Conservation (phyloP, 2,113 vertebrate genomes). For the Phylloscopus trochiloides region DNA sequence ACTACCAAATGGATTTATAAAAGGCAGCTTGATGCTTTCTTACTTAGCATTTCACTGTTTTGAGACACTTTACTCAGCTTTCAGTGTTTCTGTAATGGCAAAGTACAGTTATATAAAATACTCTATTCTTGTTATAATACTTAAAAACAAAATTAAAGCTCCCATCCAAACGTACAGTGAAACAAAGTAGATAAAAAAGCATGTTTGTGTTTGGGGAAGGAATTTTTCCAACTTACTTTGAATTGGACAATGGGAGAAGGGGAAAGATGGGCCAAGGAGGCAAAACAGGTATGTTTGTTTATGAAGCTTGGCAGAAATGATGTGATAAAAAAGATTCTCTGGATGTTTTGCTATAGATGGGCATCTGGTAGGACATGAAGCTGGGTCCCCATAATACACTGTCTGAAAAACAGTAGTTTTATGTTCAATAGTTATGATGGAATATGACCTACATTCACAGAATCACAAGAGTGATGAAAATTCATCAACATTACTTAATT, state of each 20-base stretch:
- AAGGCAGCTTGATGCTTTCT: neutral
- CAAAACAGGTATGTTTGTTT: neutral
- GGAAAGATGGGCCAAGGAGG: neutral
- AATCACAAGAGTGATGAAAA: constrained; percentile 14
- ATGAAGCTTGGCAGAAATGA: neutral
- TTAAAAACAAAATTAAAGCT: neutral
- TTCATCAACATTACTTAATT: constrained; percentile 13
- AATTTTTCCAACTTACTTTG: neutral
- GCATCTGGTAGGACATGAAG: neutral
- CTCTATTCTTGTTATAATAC: neutral
- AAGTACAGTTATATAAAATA: neutral
- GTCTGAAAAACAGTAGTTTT: neutral
- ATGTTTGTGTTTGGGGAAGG: neutral
- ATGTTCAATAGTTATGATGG: neutral
- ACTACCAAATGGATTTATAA: neutral
- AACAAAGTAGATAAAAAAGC: neutral
- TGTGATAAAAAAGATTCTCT: neutral
- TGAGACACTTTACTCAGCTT: neutral
- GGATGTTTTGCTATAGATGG: neutral
- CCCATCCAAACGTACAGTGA: neutral
- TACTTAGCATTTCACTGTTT: neutral
- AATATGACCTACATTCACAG: constrained; percentile 8
- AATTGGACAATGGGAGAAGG: neutral
- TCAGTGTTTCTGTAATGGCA: neutral
- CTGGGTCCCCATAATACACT: neutral